Conservation (phyloP, 2,113 vertebrate genomes). For the Mormyrus lacerda region DNA sequence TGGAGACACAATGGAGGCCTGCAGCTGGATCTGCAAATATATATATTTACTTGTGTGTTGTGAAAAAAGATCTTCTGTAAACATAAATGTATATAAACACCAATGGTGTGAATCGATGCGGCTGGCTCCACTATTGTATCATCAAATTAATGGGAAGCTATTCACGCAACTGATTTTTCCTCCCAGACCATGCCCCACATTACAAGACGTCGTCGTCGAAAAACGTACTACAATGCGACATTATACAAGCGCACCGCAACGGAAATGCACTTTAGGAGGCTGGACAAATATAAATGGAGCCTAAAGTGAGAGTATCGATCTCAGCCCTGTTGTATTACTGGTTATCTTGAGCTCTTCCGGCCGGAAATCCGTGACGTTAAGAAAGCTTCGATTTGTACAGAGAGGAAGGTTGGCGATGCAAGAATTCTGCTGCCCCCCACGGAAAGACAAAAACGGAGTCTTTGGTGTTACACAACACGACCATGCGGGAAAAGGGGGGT, state of each 20-base stretch:
- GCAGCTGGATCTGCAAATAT: neutral
- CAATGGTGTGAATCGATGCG: neutral
- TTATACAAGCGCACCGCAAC: neutral
- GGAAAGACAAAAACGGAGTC: slow-evolving; percentile 20
- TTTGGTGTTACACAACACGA: slow-evolving; percentile 26
- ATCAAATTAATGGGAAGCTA: neutral
- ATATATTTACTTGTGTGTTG: neutral
- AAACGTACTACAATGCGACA: neutral
- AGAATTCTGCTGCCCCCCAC: slow-evolving; percentile 10
- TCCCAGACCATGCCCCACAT: neutral
- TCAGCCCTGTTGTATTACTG: slow-evolving; percentile 28
- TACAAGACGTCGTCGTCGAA: neutral
- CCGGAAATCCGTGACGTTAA: slow-evolving; percentile 23
- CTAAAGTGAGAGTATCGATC: slow-evolving; percentile 23
- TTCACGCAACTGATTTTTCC: neutral
- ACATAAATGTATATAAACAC: neutral
- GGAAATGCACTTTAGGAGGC: neutral
- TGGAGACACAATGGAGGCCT: neutral
- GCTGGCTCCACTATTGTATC: neutral
- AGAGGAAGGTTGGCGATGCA: slow-evolving; percentile 5
- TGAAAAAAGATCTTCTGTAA: neutral
- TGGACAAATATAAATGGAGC: neutral
- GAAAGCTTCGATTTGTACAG: slow-evolving; percentile 31
- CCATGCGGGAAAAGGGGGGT: neutral
- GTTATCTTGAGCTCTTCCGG: slow-evolving; percentile 15